Conservation (phyloP, 2,113 vertebrate genomes). For the Tretioscincus oriximinensis region DNA sequence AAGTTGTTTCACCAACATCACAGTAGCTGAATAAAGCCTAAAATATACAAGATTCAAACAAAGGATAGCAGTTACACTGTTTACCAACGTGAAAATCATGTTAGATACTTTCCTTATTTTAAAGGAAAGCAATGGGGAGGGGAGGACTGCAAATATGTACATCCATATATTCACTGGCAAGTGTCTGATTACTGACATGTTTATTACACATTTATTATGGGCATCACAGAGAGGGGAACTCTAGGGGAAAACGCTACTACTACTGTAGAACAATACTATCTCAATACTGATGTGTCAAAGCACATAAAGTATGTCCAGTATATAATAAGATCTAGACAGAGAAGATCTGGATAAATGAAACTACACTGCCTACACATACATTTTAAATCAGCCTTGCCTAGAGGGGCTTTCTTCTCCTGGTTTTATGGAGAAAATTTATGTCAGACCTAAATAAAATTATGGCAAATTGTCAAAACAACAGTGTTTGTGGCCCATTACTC, state of each 20-base stretch:
- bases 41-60: not conserved
- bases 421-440: constrained; percentile 25
- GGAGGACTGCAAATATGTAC: not conserved
- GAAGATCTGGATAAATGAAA: constrained; percentile 35
- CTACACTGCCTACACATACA: constrained; percentile 14
- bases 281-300: constrained; percentile 15
- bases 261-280: constrained; percentile 14
- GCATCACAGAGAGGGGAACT: not conserved
- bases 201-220: constrained; percentile 31
- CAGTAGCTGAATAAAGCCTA: not conserved
- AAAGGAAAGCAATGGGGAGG: not conserved
- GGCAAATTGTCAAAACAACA: constrained; percentile 32
- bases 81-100: not conserved
- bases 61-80: not conserved
- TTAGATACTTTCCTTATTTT: not conserved
- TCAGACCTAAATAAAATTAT: constrained; percentile 32
- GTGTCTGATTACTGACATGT: constrained; percentile 23
- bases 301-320: constrained; percentile 26
- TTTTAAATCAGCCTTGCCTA: constrained; percentile 20
- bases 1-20: not conserved
- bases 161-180: not conserved
- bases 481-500: not conserved
- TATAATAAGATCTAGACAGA: constrained; percentile 16
- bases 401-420: not conserved
- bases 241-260: constrained; percentile 12